A percentile compares a stretch with the other conserved stretches of the same genome.
Evolutionary conservation across 2,888 invertebrate species (phyloP).

Genomic region (Limnephilus lunatus): DNA sequence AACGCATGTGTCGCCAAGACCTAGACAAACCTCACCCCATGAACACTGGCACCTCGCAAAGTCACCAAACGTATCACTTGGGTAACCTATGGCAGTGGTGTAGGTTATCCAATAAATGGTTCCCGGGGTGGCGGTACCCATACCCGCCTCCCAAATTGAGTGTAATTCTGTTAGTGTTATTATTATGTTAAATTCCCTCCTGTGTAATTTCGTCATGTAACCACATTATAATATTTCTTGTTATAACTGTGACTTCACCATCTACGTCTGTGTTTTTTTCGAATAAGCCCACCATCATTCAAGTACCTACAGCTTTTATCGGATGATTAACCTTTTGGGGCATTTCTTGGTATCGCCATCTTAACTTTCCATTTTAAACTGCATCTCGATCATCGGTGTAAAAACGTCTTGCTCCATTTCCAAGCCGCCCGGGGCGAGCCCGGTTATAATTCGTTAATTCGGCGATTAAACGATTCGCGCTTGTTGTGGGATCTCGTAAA

Average conservation of each 20-base stretch:
- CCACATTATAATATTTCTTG: background rate
- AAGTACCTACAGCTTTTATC: background rate
- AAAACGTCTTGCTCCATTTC: slow-evolving; percentile 39
- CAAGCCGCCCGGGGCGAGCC: slow-evolving; percentile 33
- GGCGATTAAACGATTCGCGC: slow-evolving; percentile 32
- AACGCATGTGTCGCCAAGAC: too few species aligned
- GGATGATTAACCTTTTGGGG: background rate
- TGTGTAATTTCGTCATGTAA: too few species aligned
- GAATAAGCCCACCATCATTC: background rate
- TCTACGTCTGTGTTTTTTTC: background rate
- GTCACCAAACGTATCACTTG: too few species aligned
- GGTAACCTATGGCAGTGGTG: too few species aligned
- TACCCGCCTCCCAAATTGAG: too few species aligned
- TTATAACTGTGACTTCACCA: background rate
- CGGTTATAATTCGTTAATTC: slow-evolving; percentile 28
- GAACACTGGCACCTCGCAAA: too few species aligned
- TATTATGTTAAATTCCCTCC: too few species aligned
- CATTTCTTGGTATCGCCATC: background rate
- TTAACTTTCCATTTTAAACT: slow-evolving; percentile 50
- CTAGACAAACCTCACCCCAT: too few species aligned
- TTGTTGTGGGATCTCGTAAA: background rate
- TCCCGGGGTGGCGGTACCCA: too few species aligned
- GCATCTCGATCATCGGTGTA: slow-evolving; percentile 4
- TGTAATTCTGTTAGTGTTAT: too few species aligned
- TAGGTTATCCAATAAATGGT: too few species aligned